phyloP scores from a whole-genome alignment of 2,797 vertebrate genomes.

The Glossophaga mutica region DNA sequence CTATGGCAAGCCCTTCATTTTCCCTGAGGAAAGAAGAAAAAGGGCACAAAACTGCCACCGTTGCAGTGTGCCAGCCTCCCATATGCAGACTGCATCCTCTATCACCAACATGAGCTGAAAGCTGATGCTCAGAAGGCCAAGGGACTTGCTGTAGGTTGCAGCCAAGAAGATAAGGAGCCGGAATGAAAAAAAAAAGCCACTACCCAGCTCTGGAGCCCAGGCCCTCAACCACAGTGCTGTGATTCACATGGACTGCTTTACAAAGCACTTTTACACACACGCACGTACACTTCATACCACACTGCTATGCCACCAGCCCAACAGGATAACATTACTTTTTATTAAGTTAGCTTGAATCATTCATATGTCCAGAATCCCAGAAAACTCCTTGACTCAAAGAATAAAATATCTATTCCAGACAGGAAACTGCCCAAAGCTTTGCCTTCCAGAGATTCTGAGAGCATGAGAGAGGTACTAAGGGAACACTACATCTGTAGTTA shows the following conservation, averaged over 20 bases:
- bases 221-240: too few relatives aligned
- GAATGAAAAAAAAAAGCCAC: background rate
- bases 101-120: background rate
- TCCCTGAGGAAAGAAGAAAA: background rate
- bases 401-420: background rate
- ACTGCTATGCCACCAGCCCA: too few relatives aligned
- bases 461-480: background rate
- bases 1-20: background rate
- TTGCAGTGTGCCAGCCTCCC: background rate
- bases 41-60: background rate
- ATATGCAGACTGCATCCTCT: accelerated
- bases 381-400: background rate
- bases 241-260: background rate
- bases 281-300: background rate
- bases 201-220: background rate
- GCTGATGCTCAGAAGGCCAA: background rate
- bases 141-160: background rate
- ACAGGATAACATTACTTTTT: background rate
- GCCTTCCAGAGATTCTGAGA: background rate
- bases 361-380: background rate
- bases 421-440: background rate
- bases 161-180: background rate
- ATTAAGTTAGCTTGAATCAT: background rate
- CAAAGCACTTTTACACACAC: background rate
- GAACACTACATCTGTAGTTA: background rate